A percentile compares a stretch with the other conserved stretches of the same genome.
Conservation (phyloP, 30 jellyfish, hydroid and myxozoan species). For the Aurelia sp. region DNA sequence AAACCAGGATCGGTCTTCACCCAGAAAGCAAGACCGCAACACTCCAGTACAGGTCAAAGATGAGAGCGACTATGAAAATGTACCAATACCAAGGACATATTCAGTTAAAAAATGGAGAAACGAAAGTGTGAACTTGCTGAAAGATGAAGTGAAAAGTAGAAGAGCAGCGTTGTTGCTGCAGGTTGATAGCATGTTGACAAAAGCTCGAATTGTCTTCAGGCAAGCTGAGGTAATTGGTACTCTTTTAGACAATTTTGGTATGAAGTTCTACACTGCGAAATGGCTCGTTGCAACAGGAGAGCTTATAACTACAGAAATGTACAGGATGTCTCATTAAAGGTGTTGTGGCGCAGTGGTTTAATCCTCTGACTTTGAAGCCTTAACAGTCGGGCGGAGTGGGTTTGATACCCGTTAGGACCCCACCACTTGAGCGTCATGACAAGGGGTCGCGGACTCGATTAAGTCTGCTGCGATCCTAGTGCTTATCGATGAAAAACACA, state of each 20-base stretch:
- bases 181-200: conserved; percentile 4
- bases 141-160: conserved; percentile 4
- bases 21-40: not conserved
- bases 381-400: too few species aligned
- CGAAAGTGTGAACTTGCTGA: not conserved
- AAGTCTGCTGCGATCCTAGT: too few species aligned
- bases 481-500: too few species aligned
- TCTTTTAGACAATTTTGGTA: not conserved
- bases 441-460: too few species aligned
- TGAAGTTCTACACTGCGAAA: too few species aligned
- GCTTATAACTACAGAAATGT: too few species aligned
- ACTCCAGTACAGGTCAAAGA: not conserved
- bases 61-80: not conserved
- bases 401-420: too few species aligned
- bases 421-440: too few species aligned
- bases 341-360: too few species aligned
- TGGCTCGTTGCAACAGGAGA: too few species aligned
- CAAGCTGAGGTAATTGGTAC: conserved; percentile 1
- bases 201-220: not conserved
- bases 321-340: too few species aligned
- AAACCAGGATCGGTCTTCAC: not conserved
- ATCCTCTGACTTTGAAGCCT: too few species aligned
- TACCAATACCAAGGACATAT: not conserved
- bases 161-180: not conserved
- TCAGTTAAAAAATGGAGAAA: not conserved